These are phyloP conservation scores for Tetrapedia diversipes DNA, from an alignment of 2,888 invertebrate species.

Conservation along the genomic window DNA sequence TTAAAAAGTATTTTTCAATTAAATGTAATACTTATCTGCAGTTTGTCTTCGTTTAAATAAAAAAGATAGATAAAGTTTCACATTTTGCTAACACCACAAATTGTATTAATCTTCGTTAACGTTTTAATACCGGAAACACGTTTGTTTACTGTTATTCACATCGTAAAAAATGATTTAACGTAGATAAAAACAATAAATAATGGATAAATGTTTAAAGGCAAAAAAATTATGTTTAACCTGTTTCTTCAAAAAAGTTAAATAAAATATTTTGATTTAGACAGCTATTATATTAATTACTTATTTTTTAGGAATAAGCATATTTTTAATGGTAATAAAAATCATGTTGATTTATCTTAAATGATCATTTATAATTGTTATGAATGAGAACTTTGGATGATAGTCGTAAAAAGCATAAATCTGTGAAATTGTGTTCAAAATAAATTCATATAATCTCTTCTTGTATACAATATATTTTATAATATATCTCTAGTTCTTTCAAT, in stretches of 20 bases:
- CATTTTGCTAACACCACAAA: neutral
- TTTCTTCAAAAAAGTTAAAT: neutral
- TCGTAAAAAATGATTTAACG: neutral
- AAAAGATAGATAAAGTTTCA: no score
- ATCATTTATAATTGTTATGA: conserved; percentile 1
- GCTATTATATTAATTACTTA: conserved; percentile 5
- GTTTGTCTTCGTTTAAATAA: neutral
- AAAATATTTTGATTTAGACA: neutral
- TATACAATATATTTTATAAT: conserved; percentile 41
- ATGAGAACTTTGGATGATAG: conserved; percentile 4
- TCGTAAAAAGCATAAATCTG: conserved; percentile 41
- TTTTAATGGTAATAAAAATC: conserved; percentile 11
- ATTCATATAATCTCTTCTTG: conserved; percentile 26
- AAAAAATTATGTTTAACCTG: neutral
- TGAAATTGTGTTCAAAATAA: conserved; percentile 47
- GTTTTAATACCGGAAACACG: neutral
- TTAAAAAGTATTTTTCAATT: no score
- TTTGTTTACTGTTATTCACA: neutral
- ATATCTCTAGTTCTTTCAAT: neutral
- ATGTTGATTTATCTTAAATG: conserved; percentile 22
- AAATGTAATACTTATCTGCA: conserved; percentile 29
- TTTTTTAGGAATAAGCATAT: conserved; percentile 25
- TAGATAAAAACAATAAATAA: neutral
- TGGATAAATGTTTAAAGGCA: neutral
- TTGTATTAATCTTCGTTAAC: neutral